Evolutionary conservation across 2,888 invertebrate species (phyloP).

Genomic region (Venustoraphidia nigricollis): DNA sequence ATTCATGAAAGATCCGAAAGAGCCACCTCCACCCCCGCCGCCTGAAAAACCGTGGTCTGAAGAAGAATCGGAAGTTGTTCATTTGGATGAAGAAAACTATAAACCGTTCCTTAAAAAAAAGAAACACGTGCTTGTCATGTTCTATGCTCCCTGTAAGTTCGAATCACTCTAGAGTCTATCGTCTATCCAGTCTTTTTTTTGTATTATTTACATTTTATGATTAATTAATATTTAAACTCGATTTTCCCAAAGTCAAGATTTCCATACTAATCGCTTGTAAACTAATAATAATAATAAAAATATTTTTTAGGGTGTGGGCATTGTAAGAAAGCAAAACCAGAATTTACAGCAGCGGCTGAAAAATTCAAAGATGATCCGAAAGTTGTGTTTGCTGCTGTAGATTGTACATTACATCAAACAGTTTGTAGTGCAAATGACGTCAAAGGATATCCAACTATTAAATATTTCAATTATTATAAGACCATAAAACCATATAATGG

Average conservation of each 20-base stretch:
- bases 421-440: constrained; percentile 58
- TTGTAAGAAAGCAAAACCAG: constrained; percentile 77
- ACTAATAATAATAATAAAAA: neutral
- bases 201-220: too few species aligned
- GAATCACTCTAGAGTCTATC: too few species aligned
- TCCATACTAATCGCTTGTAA: too few species aligned
- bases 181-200: too few species aligned
- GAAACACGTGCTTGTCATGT: constrained; percentile 78
- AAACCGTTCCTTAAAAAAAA: constrained; percentile 62
- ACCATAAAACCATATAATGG: constrained; percentile 51
- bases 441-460: constrained; percentile 72
- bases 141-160: constrained; percentile 81
- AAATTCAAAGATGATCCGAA: constrained; percentile 59
- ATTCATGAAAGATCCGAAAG: constrained; percentile 73
- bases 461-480: constrained; percentile 72
- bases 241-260: too few species aligned
- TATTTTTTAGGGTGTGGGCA: constrained; percentile 71
- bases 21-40: constrained; percentile 67
- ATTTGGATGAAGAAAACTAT: constrained; percentile 58
- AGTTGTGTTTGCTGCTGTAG: constrained; percentile 67
- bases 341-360: constrained; percentile 59
- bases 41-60: constrained; percentile 70
- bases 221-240: too few species aligned
- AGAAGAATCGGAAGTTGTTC: constrained; percentile 57
- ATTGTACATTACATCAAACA: constrained; percentile 45